These are phyloP conservation scores for Caenorhabditis becei DNA, from an alignment of 2,888 invertebrate genomes.

Conservation along the genomic window DNA sequence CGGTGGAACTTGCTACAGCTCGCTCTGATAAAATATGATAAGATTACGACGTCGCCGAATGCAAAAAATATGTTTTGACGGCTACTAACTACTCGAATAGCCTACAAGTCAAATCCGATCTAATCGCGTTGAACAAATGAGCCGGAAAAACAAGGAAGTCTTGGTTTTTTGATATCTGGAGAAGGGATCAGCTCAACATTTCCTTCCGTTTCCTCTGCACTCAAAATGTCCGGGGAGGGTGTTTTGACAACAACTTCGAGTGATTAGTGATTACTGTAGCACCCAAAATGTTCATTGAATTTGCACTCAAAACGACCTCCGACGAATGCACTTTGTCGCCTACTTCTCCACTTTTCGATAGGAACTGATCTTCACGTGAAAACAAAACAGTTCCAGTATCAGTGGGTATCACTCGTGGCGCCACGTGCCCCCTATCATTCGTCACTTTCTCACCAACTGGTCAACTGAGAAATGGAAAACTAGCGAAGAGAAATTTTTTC, in stretches of 20 bases:
- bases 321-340: not conserved
- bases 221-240: no score
- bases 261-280: not conserved
- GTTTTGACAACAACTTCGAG: no score
- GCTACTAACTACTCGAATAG: constrained; percentile 2
- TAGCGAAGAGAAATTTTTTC: constrained; percentile 17
- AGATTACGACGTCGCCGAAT: not conserved
- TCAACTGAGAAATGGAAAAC: constrained; percentile 1
- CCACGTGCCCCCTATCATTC: constrained; percentile 35
- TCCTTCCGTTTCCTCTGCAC: not conserved
- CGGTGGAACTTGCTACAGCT: constrained; percentile 28
- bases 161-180: not conserved
- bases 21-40: constrained; percentile 25
- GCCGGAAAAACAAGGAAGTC: not conserved
- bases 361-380: constrained; percentile 40
- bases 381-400: constrained; percentile 31
- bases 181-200: no score
- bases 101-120: not conserved
- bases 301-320: not conserved
- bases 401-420: not conserved
- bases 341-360: not conserved
- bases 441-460: constrained; percentile 48
- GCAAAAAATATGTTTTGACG: constrained; percentile 25
- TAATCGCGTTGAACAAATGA: no score
- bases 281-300: not conserved